phyloP scores from a whole-genome alignment of 2,888 invertebrate genomes.

The Alsophila aescularia region DNA sequence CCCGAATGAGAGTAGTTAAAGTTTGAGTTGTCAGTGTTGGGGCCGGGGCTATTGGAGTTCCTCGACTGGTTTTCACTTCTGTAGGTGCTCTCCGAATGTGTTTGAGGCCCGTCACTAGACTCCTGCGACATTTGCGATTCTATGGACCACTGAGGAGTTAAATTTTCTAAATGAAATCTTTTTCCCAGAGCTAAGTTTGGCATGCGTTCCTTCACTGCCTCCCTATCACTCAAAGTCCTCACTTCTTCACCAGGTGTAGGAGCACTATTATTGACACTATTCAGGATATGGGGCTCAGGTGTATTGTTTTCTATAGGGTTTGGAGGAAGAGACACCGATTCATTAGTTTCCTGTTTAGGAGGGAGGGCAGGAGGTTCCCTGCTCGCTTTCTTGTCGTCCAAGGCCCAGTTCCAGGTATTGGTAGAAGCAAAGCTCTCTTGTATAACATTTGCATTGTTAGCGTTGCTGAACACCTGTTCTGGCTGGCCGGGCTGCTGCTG shows the following conservation, averaged over 20 bases:
- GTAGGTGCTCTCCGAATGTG: slow-evolving; percentile 86
- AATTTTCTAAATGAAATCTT: slow-evolving; percentile 69
- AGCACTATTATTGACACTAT: slow-evolving; percentile 42
- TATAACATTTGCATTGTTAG: slow-evolving; percentile 80
- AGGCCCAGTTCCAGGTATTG: slow-evolving; percentile 86
- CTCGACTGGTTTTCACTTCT: slow-evolving; percentile 85
- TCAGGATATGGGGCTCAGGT: slow-evolving; percentile 41
- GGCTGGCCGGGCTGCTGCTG: slow-evolving; percentile 36
- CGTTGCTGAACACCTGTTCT: slow-evolving; percentile 61
- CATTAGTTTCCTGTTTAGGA: slow-evolving; percentile 40
- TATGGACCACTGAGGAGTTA: slow-evolving; percentile 87
- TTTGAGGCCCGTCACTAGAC: slow-evolving; percentile 85
- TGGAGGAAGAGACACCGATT: slow-evolving; percentile 39
- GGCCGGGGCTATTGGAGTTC: slow-evolving; percentile 76
- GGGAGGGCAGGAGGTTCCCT: slow-evolving; percentile 40
- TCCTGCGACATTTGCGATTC: slow-evolving; percentile 88
- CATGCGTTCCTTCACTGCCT: slow-evolving; percentile 68
- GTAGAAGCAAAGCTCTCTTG: slow-evolving; percentile 84
- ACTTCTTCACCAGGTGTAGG: slow-evolving; percentile 59
- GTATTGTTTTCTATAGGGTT: slow-evolving; percentile 48
- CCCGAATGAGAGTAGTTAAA: slow-evolving; percentile 69
- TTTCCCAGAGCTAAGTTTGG: slow-evolving; percentile 77
- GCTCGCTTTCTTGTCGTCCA: slow-evolving; percentile 74
- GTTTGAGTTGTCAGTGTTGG: slow-evolving; percentile 68
- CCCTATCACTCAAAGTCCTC: slow-evolving; percentile 68